These are phyloP conservation scores for Dryobates pubescens DNA, from an alignment of 2,797 vertebrate genomes.

Conservation along the genomic window DNA sequence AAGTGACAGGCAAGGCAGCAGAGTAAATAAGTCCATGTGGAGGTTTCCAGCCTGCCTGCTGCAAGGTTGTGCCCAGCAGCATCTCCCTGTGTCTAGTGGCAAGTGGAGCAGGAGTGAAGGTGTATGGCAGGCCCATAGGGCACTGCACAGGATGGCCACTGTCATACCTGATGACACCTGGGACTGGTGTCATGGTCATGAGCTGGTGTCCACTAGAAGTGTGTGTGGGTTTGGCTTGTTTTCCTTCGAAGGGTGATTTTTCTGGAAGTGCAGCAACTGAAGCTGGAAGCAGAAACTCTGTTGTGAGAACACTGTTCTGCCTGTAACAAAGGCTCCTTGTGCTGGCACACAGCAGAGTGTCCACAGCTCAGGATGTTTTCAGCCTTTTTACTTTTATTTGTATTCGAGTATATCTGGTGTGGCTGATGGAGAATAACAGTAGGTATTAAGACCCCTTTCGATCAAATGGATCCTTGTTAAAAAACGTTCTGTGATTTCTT, in stretches of 20 bases:
- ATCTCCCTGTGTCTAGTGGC: not conserved
- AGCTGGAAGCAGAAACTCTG: slow-evolving; percentile 29
- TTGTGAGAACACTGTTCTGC: not conserved
- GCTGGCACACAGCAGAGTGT: not conserved
- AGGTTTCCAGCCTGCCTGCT: not conserved
- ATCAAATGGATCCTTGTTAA: slow-evolving; percentile 8
- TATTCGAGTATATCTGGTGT: slow-evolving; percentile 15
- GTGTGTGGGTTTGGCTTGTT: not conserved
- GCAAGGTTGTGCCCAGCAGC: not conserved
- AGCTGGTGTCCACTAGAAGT: not conserved
- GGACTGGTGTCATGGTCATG: not conserved
- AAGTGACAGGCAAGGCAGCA: not conserved
- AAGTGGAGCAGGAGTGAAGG: not conserved
- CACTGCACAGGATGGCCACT: not conserved
- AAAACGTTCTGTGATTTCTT: not conserved
- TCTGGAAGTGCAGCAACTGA: not conserved
- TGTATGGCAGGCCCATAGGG: rapidly evolving
- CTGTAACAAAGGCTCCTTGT: slow-evolving; percentile 58
- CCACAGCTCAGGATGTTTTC: slow-evolving; percentile 54
- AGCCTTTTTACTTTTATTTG: slow-evolving; percentile 44
- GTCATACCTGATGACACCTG: not conserved
- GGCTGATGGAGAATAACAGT: slow-evolving; percentile 10
- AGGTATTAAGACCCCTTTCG: not conserved
- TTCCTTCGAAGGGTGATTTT: slow-evolving; percentile 5
- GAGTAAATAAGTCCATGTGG: not conserved